These are phyloP conservation scores for Myotis lucifugus DNA, from an alignment of 2,113 vertebrate species.

Conservation along the genomic window DNA sequence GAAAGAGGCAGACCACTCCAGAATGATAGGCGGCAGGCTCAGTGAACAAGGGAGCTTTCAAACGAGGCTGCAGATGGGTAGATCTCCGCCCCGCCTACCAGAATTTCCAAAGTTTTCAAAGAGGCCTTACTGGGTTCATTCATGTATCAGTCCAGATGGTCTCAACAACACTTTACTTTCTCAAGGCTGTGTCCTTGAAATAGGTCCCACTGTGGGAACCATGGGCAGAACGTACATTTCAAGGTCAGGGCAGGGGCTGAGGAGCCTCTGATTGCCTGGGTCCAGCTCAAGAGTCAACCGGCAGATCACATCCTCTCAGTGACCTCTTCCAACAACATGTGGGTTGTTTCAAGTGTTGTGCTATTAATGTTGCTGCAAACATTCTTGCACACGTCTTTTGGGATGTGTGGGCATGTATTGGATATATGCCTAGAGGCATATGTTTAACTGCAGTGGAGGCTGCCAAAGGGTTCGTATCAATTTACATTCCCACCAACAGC, in stretches of 20 bases:
- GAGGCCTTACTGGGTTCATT: background rate
- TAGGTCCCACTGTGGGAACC: background rate
- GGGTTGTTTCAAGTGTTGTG: background rate
- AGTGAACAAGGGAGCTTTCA: background rate
- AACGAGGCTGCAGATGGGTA: background rate
- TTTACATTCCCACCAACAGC: background rate
- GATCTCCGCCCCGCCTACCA: accelerated
- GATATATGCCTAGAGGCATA: background rate
- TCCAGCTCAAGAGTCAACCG: background rate
- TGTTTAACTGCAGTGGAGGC: background rate
- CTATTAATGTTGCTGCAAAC: background rate
- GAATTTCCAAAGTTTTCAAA: background rate
- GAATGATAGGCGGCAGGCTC: background rate
- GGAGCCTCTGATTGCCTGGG: background rate
- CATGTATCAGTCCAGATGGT: background rate
- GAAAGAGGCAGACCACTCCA: background rate
- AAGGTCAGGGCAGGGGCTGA: background rate
- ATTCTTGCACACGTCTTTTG: background rate
- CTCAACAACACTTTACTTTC: background rate
- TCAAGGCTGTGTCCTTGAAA: background rate
- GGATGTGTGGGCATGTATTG: background rate
- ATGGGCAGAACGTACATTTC: background rate
- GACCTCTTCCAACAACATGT: background rate
- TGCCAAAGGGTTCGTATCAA: background rate
- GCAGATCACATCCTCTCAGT: background rate